Percentiles rank a stretch among this genome's conserved stretches.
Evolutionary conservation across 1,140 invertebrate genomes (phyloP).

Genomic region (Neuroterus valhalla): DNA sequence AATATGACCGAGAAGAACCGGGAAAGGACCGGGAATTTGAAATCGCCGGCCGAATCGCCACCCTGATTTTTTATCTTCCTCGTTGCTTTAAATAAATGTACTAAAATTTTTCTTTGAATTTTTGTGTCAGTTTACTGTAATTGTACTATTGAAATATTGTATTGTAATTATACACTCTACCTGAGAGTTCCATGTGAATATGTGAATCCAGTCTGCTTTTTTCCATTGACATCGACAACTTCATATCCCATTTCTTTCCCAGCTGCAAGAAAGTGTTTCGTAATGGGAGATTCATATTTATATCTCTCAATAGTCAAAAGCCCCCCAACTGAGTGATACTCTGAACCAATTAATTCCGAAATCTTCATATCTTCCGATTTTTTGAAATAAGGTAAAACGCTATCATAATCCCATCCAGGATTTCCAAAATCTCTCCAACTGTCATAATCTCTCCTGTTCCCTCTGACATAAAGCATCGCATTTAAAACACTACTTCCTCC

Average conservation of each 20-base stretch:
- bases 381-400: conserved; percentile 88
- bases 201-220: conserved; percentile 83
- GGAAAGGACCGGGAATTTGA: no score
- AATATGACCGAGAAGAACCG: no score
- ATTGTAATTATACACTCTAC: background rate
- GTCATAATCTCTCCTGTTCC: conserved; percentile 90
- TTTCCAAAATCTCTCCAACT: conserved; percentile 85
- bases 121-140: background rate
- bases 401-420: conserved; percentile 84
- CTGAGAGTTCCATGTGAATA: conserved; percentile 83
- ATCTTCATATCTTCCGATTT: conserved; percentile 84
- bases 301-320: conserved; percentile 79
- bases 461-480: conserved; percentile 92
- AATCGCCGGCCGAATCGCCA: no score
- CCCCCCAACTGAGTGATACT: conserved; percentile 83
- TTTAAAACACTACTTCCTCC: conserved; percentile 91
- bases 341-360: conserved; percentile 75
- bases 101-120: no score
- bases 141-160: background rate
- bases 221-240: conserved; percentile 84
- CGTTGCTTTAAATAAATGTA: no score
- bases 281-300: conserved; percentile 78
- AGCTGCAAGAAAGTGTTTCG: conserved; percentile 81
- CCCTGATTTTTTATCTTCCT: no score
- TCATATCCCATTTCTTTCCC: conserved; percentile 83